Conservation (phyloP, 2,113 vertebrate genomes). For the Carassius gibelio region DNA sequence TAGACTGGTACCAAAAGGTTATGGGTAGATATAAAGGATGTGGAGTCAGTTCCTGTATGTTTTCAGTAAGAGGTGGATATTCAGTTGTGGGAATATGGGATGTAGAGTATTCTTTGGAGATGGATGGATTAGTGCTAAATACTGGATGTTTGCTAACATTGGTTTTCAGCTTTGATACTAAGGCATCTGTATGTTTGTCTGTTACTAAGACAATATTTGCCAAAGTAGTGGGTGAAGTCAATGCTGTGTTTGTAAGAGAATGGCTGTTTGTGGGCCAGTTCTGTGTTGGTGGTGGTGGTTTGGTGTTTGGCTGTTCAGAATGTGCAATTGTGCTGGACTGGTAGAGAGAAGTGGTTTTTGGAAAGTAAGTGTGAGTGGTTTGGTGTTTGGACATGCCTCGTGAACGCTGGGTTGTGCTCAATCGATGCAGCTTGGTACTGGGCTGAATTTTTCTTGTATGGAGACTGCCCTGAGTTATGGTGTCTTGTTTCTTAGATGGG, state of each 20-base stretch:
- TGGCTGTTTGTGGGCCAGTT: not conserved
- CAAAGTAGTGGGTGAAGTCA: not conserved
- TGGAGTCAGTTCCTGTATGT: not conserved
- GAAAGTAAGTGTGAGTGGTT: slow-evolving; percentile 13
- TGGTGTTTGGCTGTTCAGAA: slow-evolving; percentile 1
- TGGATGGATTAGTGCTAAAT: slow-evolving; percentile 4
- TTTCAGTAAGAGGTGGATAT: not conserved
- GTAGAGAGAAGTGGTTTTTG: not conserved
- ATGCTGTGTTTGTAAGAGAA: not conserved
- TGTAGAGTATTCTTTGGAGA: not conserved
- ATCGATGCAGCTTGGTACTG: slow-evolving; percentile 7
- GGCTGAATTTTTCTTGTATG: slow-evolving; percentile 29
- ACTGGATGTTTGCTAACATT: not conserved
- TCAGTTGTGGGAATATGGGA: not conserved
- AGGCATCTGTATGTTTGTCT: not conserved
- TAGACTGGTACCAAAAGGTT: not conserved
- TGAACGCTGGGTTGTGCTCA: not conserved
- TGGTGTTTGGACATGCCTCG: slow-evolving; percentile 14
- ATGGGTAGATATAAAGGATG: not conserved
- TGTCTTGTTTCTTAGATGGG: slow-evolving; percentile 25
- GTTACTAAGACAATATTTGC: not conserved
- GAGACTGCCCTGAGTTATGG: not conserved
- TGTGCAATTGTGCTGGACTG: not conserved
- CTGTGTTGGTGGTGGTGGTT: not conserved
- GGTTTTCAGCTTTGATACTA: not conserved